Evolutionary conservation across 1,140 invertebrate genomes (phyloP).

Genomic region (Maconellicoccus hirsutus): DNA sequence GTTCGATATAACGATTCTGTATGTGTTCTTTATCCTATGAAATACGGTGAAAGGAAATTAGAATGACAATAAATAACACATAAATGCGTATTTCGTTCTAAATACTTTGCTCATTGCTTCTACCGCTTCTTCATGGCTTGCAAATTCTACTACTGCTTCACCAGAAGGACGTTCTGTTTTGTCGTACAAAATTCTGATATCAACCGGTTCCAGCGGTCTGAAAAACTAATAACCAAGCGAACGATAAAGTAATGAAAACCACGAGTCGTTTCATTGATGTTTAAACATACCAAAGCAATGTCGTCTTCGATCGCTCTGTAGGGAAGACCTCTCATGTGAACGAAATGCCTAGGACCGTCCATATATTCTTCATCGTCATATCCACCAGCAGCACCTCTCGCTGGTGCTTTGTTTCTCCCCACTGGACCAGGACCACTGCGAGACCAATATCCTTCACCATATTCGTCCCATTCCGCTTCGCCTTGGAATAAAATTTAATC

Average conservation of each 20-base stretch:
- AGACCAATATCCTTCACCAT: not conserved
- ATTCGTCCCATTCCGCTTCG: slow-evolving; percentile 8
- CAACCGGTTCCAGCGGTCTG: slow-evolving; percentile 66
- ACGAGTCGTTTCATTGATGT: not conserved
- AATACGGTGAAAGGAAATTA: not conserved
- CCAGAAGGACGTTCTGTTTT: slow-evolving; percentile 73
- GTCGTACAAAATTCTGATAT: slow-evolving; percentile 70
- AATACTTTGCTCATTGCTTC: slow-evolving; percentile 58
- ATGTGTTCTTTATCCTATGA: slow-evolving; percentile 7
- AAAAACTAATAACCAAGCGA: slow-evolving; percentile 58
- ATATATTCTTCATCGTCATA: not conserved
- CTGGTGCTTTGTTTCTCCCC: not conserved
- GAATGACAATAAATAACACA: not conserved
- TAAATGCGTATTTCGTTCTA: not conserved
- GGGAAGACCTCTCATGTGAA: slow-evolving; percentile 86
- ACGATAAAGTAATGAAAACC: not conserved
- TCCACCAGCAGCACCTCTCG: not conserved
- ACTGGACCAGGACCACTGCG: not conserved
- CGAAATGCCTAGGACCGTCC: slow-evolving; percentile 44
- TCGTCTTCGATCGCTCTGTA: slow-evolving; percentile 70
- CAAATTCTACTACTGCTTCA: slow-evolving; percentile 87
- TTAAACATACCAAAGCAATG: slow-evolving; percentile 61
- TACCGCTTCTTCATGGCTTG: slow-evolving; percentile 73
- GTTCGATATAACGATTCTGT: slow-evolving; percentile 13
- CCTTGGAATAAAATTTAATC: not conserved